Conservation (phyloP, 2,797 vertebrate genomes). For the Glyptemys insculpta region DNA sequence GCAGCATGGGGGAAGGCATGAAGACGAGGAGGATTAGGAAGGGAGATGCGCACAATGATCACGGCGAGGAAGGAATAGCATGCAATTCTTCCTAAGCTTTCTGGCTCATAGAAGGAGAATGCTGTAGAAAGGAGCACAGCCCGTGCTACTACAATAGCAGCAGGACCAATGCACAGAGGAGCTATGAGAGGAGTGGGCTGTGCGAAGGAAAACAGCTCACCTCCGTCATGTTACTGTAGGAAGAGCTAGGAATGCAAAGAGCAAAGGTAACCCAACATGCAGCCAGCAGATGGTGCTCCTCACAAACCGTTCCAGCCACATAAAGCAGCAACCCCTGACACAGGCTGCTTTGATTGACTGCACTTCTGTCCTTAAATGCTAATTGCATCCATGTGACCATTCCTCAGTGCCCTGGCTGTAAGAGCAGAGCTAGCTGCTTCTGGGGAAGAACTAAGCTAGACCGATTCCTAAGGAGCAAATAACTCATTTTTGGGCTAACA, state of each 20-base stretch:
- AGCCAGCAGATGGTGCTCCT: conserved; percentile 31
- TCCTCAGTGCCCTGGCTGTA: background rate
- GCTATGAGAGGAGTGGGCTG: background rate
- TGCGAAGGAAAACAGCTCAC: background rate
- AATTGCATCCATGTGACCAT: fast-evolving
- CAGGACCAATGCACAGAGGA: background rate
- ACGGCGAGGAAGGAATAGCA: background rate
- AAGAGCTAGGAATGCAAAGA: background rate
- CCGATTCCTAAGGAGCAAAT: background rate
- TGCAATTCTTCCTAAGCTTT: background rate
- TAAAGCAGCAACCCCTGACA: background rate
- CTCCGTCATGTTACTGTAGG: background rate
- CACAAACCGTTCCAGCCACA: background rate
- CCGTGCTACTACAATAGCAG: background rate
- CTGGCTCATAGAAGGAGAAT: background rate
- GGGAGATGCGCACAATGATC: background rate
- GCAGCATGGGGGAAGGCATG: background rate
- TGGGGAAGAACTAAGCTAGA: background rate
- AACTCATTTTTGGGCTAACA: no score
- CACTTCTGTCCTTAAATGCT: background rate
- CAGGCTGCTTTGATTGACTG: background rate
- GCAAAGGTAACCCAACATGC: fast-evolving
- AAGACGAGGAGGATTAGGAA: background rate
- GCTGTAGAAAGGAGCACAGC: background rate
- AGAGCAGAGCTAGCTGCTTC: background rate